Conservation (phyloP, 2,797 vertebrate species). For the Silurus aristotelis region DNA sequence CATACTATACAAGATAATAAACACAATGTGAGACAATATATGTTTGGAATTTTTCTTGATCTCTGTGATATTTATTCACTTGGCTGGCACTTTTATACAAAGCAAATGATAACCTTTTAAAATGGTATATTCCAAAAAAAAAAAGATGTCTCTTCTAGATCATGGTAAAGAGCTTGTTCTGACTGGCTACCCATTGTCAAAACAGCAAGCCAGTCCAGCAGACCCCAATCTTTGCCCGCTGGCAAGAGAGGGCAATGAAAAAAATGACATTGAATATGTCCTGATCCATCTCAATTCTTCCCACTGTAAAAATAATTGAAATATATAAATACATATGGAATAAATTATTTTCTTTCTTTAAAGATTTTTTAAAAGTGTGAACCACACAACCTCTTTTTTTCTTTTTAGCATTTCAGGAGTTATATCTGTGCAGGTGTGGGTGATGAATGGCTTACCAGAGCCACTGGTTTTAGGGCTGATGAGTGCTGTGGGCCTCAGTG, state of each 20-base stretch:
- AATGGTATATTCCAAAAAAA: neutral
- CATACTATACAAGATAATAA: too few species aligned
- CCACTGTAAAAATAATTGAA: neutral
- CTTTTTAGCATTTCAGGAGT: constrained; percentile 58
- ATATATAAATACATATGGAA: neutral
- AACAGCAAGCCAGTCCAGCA: neutral
- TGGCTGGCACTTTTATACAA: neutral
- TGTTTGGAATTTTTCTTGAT: neutral
- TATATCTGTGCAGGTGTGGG: constrained; percentile 79
- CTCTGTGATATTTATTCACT: neutral
- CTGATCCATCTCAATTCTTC: neutral
- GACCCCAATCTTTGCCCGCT: neutral
- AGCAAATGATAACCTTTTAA: neutral
- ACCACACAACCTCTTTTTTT: neutral
- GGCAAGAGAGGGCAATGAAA: neutral
- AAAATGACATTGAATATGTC: too few species aligned
- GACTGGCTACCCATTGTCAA: neutral
- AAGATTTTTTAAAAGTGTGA: neutral
- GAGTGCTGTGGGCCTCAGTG: constrained; percentile 75
- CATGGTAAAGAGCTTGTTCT: neutral
- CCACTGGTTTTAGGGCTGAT: constrained; percentile 79
- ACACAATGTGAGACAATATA: too few species aligned
- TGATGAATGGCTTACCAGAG: constrained; percentile 78
- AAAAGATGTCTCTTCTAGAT: neutral
- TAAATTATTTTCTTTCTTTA: neutral